Percentiles rank a stretch among this genome's conserved stretches.
Evolutionary conservation across 2,113 vertebrate species (phyloP).

Genomic region (Rhegmatorhina hoffmannsi): DNA sequence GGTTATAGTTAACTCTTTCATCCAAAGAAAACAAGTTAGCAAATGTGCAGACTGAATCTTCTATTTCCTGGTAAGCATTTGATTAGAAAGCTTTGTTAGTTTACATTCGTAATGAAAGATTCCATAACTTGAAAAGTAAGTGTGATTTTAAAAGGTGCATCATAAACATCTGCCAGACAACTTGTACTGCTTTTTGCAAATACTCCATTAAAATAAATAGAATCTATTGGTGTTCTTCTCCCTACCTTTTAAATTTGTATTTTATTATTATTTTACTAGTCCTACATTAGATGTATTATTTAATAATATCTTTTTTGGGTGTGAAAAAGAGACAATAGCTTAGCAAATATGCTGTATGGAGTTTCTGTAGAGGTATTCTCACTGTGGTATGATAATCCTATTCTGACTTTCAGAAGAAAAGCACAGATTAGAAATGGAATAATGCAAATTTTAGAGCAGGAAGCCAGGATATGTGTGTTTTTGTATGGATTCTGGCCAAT

Average conservation of each 20-base stretch:
- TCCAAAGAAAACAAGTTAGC: not conserved
- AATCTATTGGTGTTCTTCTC: not conserved
- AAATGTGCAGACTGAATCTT: not conserved
- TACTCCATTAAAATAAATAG: not conserved
- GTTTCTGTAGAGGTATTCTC: not conserved
- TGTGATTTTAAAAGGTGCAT: not conserved
- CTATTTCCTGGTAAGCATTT: not conserved
- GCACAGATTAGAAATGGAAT: not conserved
- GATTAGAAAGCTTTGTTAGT: not conserved
- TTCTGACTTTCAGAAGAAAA: conserved; percentile 7
- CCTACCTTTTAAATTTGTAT: not conserved
- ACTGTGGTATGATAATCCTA: not conserved
- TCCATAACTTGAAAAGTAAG: not conserved
- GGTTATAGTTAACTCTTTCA: not conserved
- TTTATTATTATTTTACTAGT: not conserved
- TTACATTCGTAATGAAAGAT: not conserved
- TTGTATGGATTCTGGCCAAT: conserved; percentile 27
- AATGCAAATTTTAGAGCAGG: not conserved
- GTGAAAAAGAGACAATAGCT: not conserved
- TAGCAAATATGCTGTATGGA: not conserved
- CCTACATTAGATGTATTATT: not conserved
- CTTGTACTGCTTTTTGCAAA: not conserved
- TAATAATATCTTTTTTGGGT: not conserved
- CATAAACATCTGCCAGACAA: not conserved
- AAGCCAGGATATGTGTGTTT: conserved; percentile 43